Evolutionary conservation across 2,888 invertebrate genomes (phyloP), one percentile per base, ranked within the genome.

Genomic region (Augochlorella aurata): DNA sequence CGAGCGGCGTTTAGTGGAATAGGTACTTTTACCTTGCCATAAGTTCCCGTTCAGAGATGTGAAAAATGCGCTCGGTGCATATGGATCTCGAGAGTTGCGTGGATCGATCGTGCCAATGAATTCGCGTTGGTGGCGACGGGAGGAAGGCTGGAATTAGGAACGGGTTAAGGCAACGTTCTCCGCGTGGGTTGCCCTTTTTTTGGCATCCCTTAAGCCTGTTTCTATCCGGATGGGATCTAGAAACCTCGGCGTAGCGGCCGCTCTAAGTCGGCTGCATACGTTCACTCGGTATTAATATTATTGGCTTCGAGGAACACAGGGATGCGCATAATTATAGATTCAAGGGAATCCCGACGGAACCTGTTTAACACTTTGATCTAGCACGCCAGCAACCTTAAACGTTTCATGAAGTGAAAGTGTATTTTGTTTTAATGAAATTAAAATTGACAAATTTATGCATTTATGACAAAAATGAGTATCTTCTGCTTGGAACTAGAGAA

Each of bases 181-280:
- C 73, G 82, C 85, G 88, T 88, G 79, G 88, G 88, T 69, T 79
- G 82, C 74, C 77, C 82, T 87, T 87, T 88, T 85, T 82, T 81
- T 75, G 69, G 63, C 84, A 78, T 85, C 84, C 86, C 84, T 82
- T 84, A 61, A 81, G 81, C 81, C 81, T 83, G 85, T 83, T 83
- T 84, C 68, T 68, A 63, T 24, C 61, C 49, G 47, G 63, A 58
- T 74, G 61, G 47, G 44, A 81, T 87, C 78, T 71, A 74, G 81
- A 68, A 61, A 63, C 52, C 75, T 76, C 77, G 52, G 70, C 63
- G 29, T 14, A 24, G 7, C 18, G 21, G 38, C 29, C 3, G 29
- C 50, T 38, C 52, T 14, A 45, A 18, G 63, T 18, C 63, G 18
- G 63, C 18, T 38, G 63, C 63, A 1, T 18, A 38, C 63, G 63